Evolutionary conservation across 2,888 invertebrate genomes (phyloP).

Genomic region (Coleophora flavipennella): DNA sequence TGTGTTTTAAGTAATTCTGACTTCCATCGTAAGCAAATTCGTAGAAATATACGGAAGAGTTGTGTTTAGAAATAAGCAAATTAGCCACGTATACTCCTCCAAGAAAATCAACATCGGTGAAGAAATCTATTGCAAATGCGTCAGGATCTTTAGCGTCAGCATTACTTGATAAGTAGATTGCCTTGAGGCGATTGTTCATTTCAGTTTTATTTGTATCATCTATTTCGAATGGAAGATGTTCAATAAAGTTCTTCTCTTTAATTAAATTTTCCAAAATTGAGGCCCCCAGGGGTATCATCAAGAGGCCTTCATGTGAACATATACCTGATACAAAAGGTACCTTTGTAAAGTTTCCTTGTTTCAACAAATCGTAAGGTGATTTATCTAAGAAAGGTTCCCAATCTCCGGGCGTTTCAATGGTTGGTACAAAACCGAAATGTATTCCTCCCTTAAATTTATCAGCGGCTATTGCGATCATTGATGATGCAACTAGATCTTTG

Average conservation of each 20-base stretch:
- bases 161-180: slow-evolving; percentile 57
- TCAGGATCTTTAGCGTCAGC: slow-evolving; percentile 39
- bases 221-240: slow-evolving; percentile 41
- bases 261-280: slow-evolving; percentile 25
- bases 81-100: slow-evolving; percentile 47
- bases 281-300: slow-evolving; percentile 28
- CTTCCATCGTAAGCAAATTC: slow-evolving; percentile 71
- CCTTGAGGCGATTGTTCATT: slow-evolving; percentile 36
- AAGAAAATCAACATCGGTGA: slow-evolving; percentile 62
- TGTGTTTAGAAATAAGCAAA: slow-evolving; percentile 38
- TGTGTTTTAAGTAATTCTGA: slow-evolving; percentile 64
- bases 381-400: slow-evolving; percentile 59
- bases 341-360: slow-evolving; percentile 51
- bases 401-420: slow-evolving; percentile 46
- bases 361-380: slow-evolving; percentile 44
- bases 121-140: slow-evolving; percentile 52
- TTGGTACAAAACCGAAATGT: slow-evolving; percentile 64
- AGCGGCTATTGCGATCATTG: slow-evolving; percentile 30
- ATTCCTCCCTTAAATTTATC: slow-evolving; percentile 42
- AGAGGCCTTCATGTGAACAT: slow-evolving; percentile 57
- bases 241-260: slow-evolving; percentile 35
- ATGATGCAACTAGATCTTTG: slow-evolving; percentile 37
- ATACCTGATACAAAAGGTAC: slow-evolving; percentile 66
- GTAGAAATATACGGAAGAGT: slow-evolving; percentile 68
- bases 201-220: slow-evolving; percentile 27